A percentile compares a stretch with the other conserved stretches of the same genome.
phyloP scores from a whole-genome alignment of 2,888 invertebrate species.

The Synanthedon myopaeformis region DNA sequence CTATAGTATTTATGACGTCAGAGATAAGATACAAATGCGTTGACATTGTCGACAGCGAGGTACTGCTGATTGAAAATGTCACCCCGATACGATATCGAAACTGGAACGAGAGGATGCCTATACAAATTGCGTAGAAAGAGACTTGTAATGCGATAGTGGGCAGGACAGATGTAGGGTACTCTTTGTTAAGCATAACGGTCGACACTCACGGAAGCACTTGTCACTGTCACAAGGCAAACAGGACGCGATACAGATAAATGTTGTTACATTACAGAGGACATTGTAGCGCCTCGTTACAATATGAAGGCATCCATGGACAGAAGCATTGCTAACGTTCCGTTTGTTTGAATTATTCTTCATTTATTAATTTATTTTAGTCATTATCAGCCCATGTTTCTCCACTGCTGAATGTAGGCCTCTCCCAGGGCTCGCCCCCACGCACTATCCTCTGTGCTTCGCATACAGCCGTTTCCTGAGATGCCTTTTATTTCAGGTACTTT shows the following conservation, averaged over 20 bases:
- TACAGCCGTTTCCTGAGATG: no score
- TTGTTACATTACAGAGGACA: slow-evolving; percentile 26
- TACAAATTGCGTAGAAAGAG: slow-evolving; percentile 53
- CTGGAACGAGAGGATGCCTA: slow-evolving; percentile 48
- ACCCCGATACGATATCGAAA: slow-evolving; percentile 35
- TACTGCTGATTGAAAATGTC: slow-evolving; percentile 35
- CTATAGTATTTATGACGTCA: neutral
- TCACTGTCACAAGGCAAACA: slow-evolving; percentile 44
- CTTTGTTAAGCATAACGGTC: slow-evolving; percentile 52
- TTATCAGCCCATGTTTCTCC: no score
- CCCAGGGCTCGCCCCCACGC: no score
- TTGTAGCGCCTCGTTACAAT: slow-evolving; percentile 9
- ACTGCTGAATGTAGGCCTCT: no score
- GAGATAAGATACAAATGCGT: neutral
- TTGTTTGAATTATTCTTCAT: no score
- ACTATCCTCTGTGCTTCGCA: no score
- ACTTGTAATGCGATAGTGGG: slow-evolving; percentile 45
- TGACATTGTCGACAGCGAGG: slow-evolving; percentile 2
- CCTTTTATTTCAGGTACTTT: no score
- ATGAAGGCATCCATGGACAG: slow-evolving; percentile 19
- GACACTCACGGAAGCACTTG: slow-evolving; percentile 61
- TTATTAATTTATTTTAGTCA: no score
- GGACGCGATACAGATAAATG: slow-evolving; percentile 41
- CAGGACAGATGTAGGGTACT: slow-evolving; percentile 42
- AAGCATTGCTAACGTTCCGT: no score